Evolutionary conservation across 2,113 vertebrate species (phyloP), one percentile per base, ranked within the genome.

Genomic region (Leiothrix lutea): DNA sequence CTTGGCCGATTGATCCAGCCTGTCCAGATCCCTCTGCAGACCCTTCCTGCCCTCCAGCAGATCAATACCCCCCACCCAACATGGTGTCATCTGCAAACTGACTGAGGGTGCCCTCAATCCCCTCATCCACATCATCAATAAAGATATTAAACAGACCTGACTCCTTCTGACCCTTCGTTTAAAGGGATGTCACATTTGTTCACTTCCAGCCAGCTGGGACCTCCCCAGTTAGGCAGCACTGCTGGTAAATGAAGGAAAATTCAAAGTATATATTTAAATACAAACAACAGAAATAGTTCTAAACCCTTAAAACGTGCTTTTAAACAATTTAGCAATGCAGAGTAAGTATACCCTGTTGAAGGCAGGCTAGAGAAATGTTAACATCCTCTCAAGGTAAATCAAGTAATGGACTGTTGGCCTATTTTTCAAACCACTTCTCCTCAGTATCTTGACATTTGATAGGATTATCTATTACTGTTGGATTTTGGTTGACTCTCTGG

Each of bases 361-460:
- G 97, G 74, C 67, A 93, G 94, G 36, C 84, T 94, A 47, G 65
- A 85, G 51, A 44, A 96, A 95, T 71, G 50, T 70, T 80, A 92
- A 91, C 90, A 80, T 96, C 80, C 83, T 92, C 92, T 94, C 83
- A 94, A 95, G 92, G 89, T 91, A 96, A 75, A 33, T 96, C 96
- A 95, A 94, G 95, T 97, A 97, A 97, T 93, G 93, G 94, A 94
- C 95, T 33, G 53, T 23, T 96, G 96, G 93, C 92, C 97, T 96
- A 95, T 96, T 96, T 98, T 97, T 97, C 95, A 97, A 97, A 96
- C 96, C n/a, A n/a, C 92, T 94, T 97, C 93, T 97, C 92, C 95
- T 96, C 86, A 88, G 96, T 94, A 97, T 97, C 94, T 95, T 98
- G 98, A 97, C 97, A 98, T 97, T 97, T 97, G 94, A 98, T 97